Evolutionary conservation across 2,888 invertebrate genomes (phyloP).

Genomic region (Habroteleia sp.): DNA sequence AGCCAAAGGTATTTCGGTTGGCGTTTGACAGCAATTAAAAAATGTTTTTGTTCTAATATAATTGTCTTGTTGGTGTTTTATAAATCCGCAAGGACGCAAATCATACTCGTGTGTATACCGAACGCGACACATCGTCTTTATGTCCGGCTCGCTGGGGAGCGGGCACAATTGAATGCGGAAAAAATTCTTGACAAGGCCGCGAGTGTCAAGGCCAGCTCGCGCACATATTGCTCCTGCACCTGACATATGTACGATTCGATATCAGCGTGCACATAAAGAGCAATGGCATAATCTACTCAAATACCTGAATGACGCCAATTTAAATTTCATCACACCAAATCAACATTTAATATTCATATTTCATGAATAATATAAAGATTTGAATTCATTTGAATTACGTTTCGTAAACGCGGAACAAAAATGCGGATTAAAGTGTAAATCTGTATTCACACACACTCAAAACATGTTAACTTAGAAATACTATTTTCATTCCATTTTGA

Average conservation of each 20-base stretch:
- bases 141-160: conserved; percentile 54
- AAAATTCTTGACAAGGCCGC: conserved; percentile 76
- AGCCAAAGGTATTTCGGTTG: conserved; percentile 17
- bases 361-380: too few relatives aligned
- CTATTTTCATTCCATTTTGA: too few relatives aligned
- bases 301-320: conserved; percentile 12
- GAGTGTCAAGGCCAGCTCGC: conserved; percentile 72
- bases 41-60: conserved; percentile 38
- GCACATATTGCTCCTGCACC: conserved; percentile 65
- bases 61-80: conserved; percentile 47
- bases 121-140: conserved; percentile 55
- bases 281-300: conserved; percentile 39
- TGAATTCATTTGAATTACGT: conserved; percentile 16
- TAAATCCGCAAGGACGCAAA: conserved; percentile 51
- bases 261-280: conserved; percentile 36
- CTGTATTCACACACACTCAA: too few relatives aligned
- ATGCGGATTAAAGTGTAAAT: too few relatives aligned
- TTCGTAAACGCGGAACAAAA: too few relatives aligned
- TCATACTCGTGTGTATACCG: conserved; percentile 30
- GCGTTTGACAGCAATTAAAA: conserved; percentile 15
- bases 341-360: conserved; percentile 22
- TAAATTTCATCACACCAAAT: conserved; percentile 27
- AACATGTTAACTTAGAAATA: too few relatives aligned
- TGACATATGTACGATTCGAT: conserved; percentile 66
- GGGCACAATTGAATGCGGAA: conserved; percentile 72